These are phyloP conservation scores for Aldrovandia affinis DNA, from an alignment of 2,797 vertebrate genomes.

Conservation along the genomic window DNA sequence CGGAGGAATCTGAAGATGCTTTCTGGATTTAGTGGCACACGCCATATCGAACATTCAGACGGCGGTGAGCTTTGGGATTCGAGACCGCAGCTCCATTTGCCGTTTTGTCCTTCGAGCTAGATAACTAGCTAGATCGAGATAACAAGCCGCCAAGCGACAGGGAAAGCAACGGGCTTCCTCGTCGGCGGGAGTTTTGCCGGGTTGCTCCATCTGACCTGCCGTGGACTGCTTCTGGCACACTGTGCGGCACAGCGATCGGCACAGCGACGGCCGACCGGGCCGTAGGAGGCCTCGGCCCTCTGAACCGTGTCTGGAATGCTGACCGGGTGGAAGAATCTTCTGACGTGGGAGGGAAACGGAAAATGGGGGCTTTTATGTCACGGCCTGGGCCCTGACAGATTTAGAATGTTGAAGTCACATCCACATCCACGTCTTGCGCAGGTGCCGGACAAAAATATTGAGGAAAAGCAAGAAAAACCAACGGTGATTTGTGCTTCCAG, in stretches of 20 bases:
- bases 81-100: neutral
- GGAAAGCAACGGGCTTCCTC: neutral
- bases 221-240: neutral
- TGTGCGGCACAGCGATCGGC: too few species aligned
- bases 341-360: neutral
- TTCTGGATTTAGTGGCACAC: constrained; percentile 12
- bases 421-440: neutral
- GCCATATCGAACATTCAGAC: neutral
- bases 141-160: neutral
- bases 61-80: neutral
- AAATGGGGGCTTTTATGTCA: neutral
- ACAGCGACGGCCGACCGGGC: neutral
- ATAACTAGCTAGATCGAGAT: neutral
- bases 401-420: neutral
- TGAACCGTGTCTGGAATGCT: neutral
- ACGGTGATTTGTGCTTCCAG: neutral
- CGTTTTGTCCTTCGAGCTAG: neutral
- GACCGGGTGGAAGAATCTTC: neutral
- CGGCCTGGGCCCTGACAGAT: neutral
- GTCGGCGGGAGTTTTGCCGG: neutral
- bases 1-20: neutral
- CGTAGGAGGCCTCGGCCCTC: neutral
- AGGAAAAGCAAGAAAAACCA: neutral
- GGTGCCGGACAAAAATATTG: neutral
- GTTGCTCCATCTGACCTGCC: neutral